Base-by-base conservation (phyloP, 2,888 invertebrate species). In the Taenaris catops region DNA sequence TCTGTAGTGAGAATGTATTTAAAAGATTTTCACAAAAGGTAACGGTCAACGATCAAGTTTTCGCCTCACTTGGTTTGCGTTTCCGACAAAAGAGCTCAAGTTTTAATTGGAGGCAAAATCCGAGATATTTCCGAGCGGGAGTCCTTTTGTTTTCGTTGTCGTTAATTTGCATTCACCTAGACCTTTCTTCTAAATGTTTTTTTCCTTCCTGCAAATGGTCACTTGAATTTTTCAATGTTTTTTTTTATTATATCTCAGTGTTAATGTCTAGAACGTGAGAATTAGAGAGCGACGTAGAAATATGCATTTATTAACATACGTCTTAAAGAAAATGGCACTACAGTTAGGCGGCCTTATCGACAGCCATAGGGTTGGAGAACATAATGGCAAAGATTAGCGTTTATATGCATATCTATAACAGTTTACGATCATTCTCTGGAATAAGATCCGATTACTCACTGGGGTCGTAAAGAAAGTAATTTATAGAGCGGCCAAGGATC, bases 381-480 rank as follows among this genome's bases (percentile, higher is more conserved):
- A n/a, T n/a, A n/a, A n/a, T n/a, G n/a, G n/a, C n/a, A n/a, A n/a
- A n/a, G n/a, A n/a, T n/a, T n/a, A n/a, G n/a, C n/a, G n/a, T n/a
- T n/a, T n/a, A n/a, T n/a, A n/a, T n/a, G n/a, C n/a, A n/a, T n/a
- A n/a, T n/a, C 56, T 51, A 56, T 63, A 60, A 61, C 52, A 65
- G 63, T 73, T 78, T 72, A 74, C 59, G 65, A 59, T 42, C 58
- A 47, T 62, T 62, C 56, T 58, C 52, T 50, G 48, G 47, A 60
- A 69, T 63, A 59, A 59, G 60, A 59, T 65, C 58, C 67, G 71
- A 70, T 72, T 73, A 76, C 74, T 76, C 75, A 69, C 58, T 62
- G 55, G 62, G 56, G 46, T 72, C 75, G 72, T 79, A 74, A 79
- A 80, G 72, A 72, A 73, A 73, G 74, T 71, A 69, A 76, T 76